Evolutionary conservation across 2,888 invertebrate species (phyloP).

Genomic region (Teinopalpus imperialis): DNA sequence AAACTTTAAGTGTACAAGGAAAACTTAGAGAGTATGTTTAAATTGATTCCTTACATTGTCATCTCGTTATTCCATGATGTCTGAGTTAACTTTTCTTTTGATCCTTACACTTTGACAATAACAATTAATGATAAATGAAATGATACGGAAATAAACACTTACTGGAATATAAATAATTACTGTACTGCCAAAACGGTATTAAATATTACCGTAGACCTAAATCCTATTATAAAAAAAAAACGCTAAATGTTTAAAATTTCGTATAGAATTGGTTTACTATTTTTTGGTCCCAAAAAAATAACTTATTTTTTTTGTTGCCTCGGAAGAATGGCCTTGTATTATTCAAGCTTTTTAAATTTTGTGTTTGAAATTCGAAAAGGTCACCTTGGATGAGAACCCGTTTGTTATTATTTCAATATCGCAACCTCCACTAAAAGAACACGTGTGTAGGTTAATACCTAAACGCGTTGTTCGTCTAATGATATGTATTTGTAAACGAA

Average conservation of each 20-base stretch:
- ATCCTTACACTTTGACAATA: constrained; percentile 20
- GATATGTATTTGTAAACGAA: neutral
- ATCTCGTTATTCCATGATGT: constrained; percentile 1
- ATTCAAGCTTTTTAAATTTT: constrained; percentile 1
- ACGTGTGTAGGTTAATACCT: neutral
- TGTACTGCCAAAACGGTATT: no score
- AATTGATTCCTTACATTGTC: constrained; percentile 2
- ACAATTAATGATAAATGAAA: constrained; percentile 14
- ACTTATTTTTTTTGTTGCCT: no score
- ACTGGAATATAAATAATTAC: no score
- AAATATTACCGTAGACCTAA: neutral
- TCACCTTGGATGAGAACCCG: constrained; percentile 8
- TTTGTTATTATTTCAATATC: constrained; percentile 11
- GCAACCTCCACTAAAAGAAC: constrained; percentile 2
- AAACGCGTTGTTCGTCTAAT: no score
- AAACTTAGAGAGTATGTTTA: constrained; percentile 2
- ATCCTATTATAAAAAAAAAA: no score
- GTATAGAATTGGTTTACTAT: no score
- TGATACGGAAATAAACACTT: no score
- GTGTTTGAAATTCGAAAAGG: constrained; percentile 5
- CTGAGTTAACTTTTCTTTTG: constrained; percentile 5
- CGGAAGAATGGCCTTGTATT: constrained; percentile 2
- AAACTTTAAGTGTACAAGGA: no score
- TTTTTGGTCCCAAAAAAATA: no score
- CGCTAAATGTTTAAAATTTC: no score